Evolutionary conservation across 53 echinoderm and acorn worm species (phyloP).

Genomic region (Paelopatides confundens): DNA sequence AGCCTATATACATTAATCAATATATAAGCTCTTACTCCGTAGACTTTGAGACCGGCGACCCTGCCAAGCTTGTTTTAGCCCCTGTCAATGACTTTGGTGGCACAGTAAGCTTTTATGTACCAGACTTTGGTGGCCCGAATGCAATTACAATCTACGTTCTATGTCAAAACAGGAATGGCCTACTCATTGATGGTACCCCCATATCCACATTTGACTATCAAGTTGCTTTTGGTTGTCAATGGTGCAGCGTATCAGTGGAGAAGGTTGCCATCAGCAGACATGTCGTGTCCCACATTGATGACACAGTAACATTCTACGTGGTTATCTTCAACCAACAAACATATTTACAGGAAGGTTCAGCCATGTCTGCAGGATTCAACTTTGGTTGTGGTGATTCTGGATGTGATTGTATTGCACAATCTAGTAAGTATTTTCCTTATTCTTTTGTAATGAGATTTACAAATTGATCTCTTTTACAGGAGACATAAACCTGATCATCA

Average conservation of each 20-base stretch:
- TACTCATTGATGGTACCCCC: not conserved
- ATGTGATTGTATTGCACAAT: not conserved
- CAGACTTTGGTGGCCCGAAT: not conserved
- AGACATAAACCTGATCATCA: too few species aligned
- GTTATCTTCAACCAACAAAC: conserved; percentile 16
- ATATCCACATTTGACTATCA: not conserved
- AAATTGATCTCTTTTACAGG: too few species aligned
- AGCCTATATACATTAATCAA: conserved; percentile 25
- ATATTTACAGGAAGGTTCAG: conserved; percentile 10
- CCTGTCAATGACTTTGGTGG: conserved; percentile 22
- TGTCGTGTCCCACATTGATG: not conserved
- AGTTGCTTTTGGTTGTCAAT: not conserved
- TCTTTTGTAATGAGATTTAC: not conserved
- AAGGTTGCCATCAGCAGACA: not conserved
- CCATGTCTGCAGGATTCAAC: conserved; percentile 37
- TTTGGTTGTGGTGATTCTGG: conserved; percentile 30
- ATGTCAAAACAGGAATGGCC: not conserved
- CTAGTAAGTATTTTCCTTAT: not conserved
- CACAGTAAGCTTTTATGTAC: conserved; percentile 8
- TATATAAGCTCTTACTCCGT: not conserved
- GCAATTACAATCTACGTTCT: conserved; percentile 6
- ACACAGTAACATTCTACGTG: conserved; percentile 4
- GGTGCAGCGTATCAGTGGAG: not conserved
- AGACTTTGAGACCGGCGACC: conserved; percentile 40
- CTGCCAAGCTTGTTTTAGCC: conserved; percentile 19